Base-by-base conservation (phyloP, 2,113 vertebrate species). In the Sinocyclocheilus grahami region DNA sequence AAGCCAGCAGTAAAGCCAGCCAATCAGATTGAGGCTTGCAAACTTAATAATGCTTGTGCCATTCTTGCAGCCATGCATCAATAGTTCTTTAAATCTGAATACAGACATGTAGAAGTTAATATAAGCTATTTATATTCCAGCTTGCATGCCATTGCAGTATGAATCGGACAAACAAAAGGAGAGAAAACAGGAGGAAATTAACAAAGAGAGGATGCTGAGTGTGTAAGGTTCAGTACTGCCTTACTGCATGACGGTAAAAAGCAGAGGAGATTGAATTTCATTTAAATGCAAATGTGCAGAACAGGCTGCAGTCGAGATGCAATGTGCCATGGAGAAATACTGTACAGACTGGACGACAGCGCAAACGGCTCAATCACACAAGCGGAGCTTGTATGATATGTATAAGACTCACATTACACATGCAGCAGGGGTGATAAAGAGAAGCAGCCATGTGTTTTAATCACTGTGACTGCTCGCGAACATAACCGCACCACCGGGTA, bases 251-350 rank as follows among this genome's bases (percentile, higher is more conserved):
- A 55, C 71, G 39, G 60, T 72, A 37, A 71, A 87, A 82, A 65
- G 42, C 76, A 83, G 63, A 60, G 69, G 78, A 80, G 22, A 77
- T 69, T 58, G 77, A 60, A 60, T 88, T 86, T 88, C 39, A 88
- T 89, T 86, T 86, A 86, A 83, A 89, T 86, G 86, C 80, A 89
- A 89, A 87, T 87, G 60, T 60, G 51, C 27, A 60, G 33, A 16
- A 69, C 69, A 10, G 69, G 82, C 69, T 58, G 27, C 69, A 74
- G 30, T 14, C 7, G 53, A 83, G 46, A 83, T 71, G 81, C 81
- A 83, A 48, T 6, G 65, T 51, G 46, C 16, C 63, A n/a, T 53
- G 22, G 18, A 83, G 81, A 12, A 83, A 71, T 24, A 71, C 46
- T 22, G 46, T 53, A 83, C 69, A 60, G 14, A 67, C 39, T 2